Base-by-base conservation (phyloP, 2,888 invertebrate species). In the Microdon myrmicae region DNA sequence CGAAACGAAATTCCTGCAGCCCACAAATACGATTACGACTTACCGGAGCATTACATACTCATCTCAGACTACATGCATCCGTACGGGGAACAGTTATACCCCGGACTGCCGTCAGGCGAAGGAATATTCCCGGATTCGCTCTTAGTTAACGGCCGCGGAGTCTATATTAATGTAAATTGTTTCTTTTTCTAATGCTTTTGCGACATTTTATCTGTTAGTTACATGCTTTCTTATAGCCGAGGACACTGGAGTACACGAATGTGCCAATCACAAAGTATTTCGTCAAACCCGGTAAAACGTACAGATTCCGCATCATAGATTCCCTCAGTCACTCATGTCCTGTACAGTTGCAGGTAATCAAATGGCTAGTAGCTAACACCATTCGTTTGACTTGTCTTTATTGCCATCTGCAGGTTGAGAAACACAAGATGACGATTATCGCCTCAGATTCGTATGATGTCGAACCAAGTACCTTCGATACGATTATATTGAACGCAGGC, bases 21-120 rank as follows among this genome's bases (percentile, higher is more conserved):
- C 0, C 74, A 80, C 3, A 75, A 87, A 1, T 94, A 91, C 77
- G 92, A 94, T 72, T 83, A 83, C 69, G 94, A 94, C 74, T 81
- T 82, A 19, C 76, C 78, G 2, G 86, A 87, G 35, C 91, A 93
- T 79, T 83, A 85, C 2, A 84, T 94, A 71, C 77, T 86, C 14
- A 82, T 92, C 5, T 84, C 87, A 1, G 94, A 94, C 74, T 94
- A 94, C 93, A 85, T 88, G 67, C 87, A 88, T 68, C 82, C 84
- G 59, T 76, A 87, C 7, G 86, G 72, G 3, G 74, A 75, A 43
- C 70, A 73, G 45, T 68, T 69, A 49, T 51, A 66, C 14, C 76
- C 75, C 1, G 78, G 77, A 1, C 56, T 73, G 3, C 71, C 70
- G 34, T 53, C 67, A 43, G 22, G 68, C 1, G 16, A 14, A 4